Evolutionary conservation across 1,140 invertebrate genomes (phyloP).

Genomic region (Mya arenaria): DNA sequence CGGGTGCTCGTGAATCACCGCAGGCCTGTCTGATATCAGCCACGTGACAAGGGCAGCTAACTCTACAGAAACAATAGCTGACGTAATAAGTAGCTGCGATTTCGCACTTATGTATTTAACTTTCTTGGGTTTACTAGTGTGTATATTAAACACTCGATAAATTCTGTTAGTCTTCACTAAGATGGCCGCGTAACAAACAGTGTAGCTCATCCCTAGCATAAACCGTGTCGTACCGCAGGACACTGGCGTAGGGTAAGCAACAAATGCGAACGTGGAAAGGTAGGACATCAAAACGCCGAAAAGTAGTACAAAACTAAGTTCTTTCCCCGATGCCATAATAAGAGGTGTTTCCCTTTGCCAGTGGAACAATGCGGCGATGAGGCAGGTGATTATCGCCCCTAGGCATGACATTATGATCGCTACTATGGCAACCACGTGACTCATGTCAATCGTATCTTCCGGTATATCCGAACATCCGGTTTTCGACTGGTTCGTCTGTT

Average conservation of each 20-base stretch:
- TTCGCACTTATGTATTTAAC: slow-evolving; percentile 94
- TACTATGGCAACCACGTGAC: slow-evolving; percentile 6
- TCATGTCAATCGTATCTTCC: slow-evolving; percentile 5
- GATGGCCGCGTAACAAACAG: slow-evolving; percentile 87
- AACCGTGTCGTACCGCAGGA: slow-evolving; percentile 85
- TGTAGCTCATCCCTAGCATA: slow-evolving; percentile 86
- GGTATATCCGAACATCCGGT: slow-evolving; percentile 41
- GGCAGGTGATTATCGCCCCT: slow-evolving; percentile 80
- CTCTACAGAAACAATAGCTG: slow-evolving; percentile 84
- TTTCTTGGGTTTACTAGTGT: slow-evolving; percentile 90
- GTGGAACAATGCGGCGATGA: slow-evolving; percentile 63
- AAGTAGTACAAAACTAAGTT: slow-evolving; percentile 71
- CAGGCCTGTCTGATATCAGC: slow-evolving; percentile 85
- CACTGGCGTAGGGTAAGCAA: slow-evolving; percentile 82
- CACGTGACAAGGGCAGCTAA: slow-evolving; percentile 76
- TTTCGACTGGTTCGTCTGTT: slow-evolving; percentile 3
- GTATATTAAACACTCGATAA: slow-evolving; percentile 86
- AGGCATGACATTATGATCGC: slow-evolving; percentile 83
- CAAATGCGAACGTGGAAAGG: slow-evolving; percentile 63
- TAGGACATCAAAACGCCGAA: slow-evolving; percentile 73
- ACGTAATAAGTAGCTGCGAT: slow-evolving; percentile 94
- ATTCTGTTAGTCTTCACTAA: slow-evolving; percentile 89
- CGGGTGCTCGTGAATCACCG: slow-evolving; percentile 83
- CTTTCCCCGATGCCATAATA: slow-evolving; percentile 72
- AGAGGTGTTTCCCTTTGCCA: slow-evolving; percentile 67